Conservation (phyloP, 2,888 invertebrate species). For the Calliopum simillimum region DNA sequence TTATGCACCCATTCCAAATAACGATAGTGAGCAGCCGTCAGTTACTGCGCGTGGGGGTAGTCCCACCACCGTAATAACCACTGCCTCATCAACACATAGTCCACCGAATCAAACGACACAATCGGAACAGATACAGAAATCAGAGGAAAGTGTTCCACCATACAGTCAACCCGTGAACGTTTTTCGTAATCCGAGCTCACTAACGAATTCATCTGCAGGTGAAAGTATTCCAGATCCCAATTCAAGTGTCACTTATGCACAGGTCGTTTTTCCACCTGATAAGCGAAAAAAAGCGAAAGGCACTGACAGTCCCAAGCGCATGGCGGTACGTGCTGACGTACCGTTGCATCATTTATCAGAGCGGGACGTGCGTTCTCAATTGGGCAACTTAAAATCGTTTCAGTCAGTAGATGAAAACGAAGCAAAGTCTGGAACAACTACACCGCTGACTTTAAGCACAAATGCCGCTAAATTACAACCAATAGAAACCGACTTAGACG, state of each 20-base stretch:
- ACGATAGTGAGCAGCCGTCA: constrained; percentile 41
- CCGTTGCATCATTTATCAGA: constrained; percentile 62
- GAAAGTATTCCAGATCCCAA: constrained; percentile 50
- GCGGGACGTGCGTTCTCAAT: constrained; percentile 61
- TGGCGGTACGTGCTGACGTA: constrained; percentile 61
- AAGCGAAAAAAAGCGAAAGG: constrained; percentile 56
- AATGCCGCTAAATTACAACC: background rate
- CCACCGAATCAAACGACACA: constrained; percentile 34
- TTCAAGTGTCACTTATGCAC: constrained; percentile 59
- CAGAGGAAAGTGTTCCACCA: no score
- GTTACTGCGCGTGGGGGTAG: constrained; percentile 47
- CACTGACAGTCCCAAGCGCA: constrained; percentile 57
- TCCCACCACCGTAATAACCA: constrained; percentile 51
- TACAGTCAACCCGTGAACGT: constrained; percentile 46
- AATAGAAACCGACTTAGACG: constrained; percentile 42
- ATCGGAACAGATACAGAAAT: background rate
- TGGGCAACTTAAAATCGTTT: constrained; percentile 60
- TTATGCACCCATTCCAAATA: constrained; percentile 58
- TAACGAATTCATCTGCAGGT: constrained; percentile 58
- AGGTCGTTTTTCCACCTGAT: constrained; percentile 62
- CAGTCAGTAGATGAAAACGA: constrained; percentile 43
- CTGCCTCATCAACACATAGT: constrained; percentile 44
- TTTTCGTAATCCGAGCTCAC: constrained; percentile 60
- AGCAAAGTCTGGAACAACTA: background rate
- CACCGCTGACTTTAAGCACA: background rate